phyloP scores from a whole-genome alignment of 2,113 vertebrate genomes.

The Microcebus murinus region DNA sequence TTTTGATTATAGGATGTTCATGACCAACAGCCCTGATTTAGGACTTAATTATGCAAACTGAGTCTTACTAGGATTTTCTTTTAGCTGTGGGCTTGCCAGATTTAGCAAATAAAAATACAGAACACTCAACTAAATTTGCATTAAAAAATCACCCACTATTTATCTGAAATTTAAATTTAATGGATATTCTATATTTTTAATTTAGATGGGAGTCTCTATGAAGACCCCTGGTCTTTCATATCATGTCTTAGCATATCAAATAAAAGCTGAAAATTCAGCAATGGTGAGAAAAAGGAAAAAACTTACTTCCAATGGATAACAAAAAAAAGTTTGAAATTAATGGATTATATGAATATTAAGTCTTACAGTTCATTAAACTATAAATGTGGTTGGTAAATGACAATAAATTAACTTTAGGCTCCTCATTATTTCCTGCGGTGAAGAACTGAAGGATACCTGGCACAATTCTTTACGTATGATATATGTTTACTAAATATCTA shows the following conservation, averaged over 20 bases:
- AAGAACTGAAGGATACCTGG: not conserved
- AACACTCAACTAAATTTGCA: not conserved
- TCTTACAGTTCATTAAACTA: conserved; percentile 44
- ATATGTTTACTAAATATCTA: conserved; percentile 35
- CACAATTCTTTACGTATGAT: not conserved
- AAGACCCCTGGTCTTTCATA: not conserved
- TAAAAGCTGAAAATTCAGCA: not conserved
- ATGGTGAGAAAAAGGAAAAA: not conserved
- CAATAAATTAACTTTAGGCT: conserved; percentile 57
- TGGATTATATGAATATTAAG: conserved; percentile 44
- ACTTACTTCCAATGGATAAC: conserved; percentile 40
- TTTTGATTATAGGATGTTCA: not conserved
- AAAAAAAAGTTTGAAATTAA: conserved; percentile 58
- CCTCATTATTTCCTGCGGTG: not conserved
- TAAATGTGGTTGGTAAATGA: conserved; percentile 9
- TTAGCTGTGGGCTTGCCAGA: not conserved
- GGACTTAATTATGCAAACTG: not conserved
- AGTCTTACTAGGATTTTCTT: not conserved
- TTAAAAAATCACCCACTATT: not conserved
- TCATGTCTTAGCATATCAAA: not conserved
- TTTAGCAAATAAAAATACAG: conserved; percentile 43
- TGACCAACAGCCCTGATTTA: not conserved
- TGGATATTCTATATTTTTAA: not conserved
- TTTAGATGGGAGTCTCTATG: conserved; percentile 18
- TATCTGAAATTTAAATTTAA: conserved; percentile 46